A percentile compares a stretch with the other conserved stretches of the same genome.
These are phyloP conservation scores for Hystrix brachyura DNA, from an alignment of 2,113 vertebrate genomes.

Conservation along the genomic window DNA sequence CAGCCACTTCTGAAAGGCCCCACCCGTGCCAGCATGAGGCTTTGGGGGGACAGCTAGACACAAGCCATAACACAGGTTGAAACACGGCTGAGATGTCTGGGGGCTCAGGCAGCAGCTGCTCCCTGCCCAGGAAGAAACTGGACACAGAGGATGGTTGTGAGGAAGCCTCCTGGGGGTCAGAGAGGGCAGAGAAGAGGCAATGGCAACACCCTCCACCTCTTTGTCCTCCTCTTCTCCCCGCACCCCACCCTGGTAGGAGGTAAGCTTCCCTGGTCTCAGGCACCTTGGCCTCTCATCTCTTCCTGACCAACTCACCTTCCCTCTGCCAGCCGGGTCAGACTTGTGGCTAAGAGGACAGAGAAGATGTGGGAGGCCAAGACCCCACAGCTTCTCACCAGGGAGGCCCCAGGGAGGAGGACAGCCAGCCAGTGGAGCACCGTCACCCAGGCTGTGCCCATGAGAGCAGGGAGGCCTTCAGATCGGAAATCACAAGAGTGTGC, in stretches of 20 bases:
- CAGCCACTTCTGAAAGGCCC: no score
- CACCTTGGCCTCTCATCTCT: slow-evolving; percentile 85
- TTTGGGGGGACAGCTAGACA: no score
- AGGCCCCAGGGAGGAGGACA: neutral
- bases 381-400: neutral
- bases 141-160: slow-evolving; percentile 76
- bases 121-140: slow-evolving; percentile 81
- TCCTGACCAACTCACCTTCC: slow-evolving; percentile 57
- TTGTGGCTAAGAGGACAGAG: neutral
- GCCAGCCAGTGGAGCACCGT: neutral
- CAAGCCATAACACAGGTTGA: neutral
- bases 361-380: rapidly evolving
- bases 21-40: no score
- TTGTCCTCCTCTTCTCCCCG: neutral
- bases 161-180: slow-evolving; percentile 78
- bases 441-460: neutral
- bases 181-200: slow-evolving; percentile 70
- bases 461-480: neutral
- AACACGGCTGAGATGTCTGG: slow-evolving; percentile 82
- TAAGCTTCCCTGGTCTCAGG: slow-evolving; percentile 83
- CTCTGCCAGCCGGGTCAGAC: neutral
- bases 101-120: slow-evolving; percentile 31
- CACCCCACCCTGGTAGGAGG: slow-evolving; percentile 57
- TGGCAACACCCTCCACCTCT: slow-evolving; percentile 82
- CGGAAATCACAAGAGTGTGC: neutral